Percentiles rank a stretch among this genome's conserved stretches.
phyloP scores from a whole-genome alignment of 2,797 vertebrate species.

The Anguilla obscura region DNA sequence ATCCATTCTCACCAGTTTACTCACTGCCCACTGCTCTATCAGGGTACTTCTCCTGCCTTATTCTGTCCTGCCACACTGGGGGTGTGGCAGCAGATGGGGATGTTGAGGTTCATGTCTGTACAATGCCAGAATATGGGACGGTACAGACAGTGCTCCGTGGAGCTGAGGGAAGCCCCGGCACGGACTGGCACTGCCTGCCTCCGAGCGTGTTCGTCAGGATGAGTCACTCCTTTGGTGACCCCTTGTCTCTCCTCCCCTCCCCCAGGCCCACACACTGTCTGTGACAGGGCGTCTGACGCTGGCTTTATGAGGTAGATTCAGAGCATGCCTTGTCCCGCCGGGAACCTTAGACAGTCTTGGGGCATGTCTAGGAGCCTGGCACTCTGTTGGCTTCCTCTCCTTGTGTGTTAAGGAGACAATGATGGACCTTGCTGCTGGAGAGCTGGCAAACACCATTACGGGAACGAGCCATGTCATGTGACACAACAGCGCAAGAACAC shows the following conservation, averaged over 20 bases:
- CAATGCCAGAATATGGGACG: background rate
- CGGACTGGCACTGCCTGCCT: background rate
- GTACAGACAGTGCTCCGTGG: background rate
- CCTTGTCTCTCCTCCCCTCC: background rate
- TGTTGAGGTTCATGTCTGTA: background rate
- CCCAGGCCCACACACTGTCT: background rate
- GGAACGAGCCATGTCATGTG: background rate
- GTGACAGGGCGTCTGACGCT: background rate
- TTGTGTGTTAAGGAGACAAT: background rate
- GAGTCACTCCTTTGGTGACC: background rate
- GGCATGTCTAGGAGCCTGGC: background rate
- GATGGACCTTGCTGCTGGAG: background rate
- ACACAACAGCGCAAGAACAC: background rate
- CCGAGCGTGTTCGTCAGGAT: background rate
- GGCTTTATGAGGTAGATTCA: too few species aligned
- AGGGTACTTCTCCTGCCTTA: background rate
- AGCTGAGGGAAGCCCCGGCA: background rate
- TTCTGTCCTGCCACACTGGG: background rate
- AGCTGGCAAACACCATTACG: background rate
- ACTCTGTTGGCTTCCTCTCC: background rate
- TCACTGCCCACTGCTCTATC: background rate
- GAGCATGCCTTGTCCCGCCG: background rate
- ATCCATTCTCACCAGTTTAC: constrained; percentile 46
- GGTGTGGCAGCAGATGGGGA: background rate
- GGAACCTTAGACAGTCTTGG: background rate